Percentiles rank a stretch among this genome's conserved stretches.
Evolutionary conservation across 2,797 vertebrate genomes (phyloP).

Genomic region (Lepus oiostolus): DNA sequence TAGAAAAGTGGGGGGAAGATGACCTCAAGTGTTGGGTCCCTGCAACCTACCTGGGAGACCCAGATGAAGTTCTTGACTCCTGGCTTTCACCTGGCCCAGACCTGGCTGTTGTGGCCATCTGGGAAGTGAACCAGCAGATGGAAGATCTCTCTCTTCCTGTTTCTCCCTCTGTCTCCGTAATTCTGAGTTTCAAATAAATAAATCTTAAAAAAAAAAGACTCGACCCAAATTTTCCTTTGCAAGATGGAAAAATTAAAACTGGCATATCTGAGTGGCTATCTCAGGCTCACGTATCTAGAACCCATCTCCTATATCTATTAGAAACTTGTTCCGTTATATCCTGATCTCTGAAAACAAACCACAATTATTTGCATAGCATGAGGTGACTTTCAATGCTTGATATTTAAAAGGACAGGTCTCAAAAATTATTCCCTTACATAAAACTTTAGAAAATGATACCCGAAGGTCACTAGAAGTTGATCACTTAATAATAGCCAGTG

Average conservation of each 20-base stretch:
- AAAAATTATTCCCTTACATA: not conserved
- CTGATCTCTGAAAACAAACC: constrained; percentile 38
- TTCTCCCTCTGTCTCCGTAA: too few species aligned
- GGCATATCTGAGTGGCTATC: not conserved
- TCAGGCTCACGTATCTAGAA: not conserved
- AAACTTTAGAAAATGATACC: constrained; percentile 11
- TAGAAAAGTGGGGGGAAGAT: too few species aligned
- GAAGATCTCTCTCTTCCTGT: too few species aligned
- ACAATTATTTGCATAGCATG: not conserved
- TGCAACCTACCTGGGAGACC: too few species aligned
- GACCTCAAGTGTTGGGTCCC: too few species aligned
- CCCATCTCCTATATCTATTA: not conserved
- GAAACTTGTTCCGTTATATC: not conserved
- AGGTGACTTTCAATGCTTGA: not conserved
- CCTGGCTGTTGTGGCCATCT: too few species aligned
- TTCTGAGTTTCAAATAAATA: too few species aligned
- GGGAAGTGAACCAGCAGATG: too few species aligned
- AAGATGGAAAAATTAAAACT: constrained; percentile 20
- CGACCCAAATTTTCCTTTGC: not conserved
- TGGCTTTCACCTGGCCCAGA: too few species aligned
- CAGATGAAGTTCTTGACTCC: too few species aligned
- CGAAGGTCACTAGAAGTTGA: constrained; percentile 62
- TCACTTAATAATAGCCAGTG: not conserved
- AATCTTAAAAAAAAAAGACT: not conserved
- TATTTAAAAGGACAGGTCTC: not conserved